Evolutionary conservation across 2,888 invertebrate species (phyloP), one percentile per base, ranked within the genome.

Genomic region (Lymantria dispar): DNA sequence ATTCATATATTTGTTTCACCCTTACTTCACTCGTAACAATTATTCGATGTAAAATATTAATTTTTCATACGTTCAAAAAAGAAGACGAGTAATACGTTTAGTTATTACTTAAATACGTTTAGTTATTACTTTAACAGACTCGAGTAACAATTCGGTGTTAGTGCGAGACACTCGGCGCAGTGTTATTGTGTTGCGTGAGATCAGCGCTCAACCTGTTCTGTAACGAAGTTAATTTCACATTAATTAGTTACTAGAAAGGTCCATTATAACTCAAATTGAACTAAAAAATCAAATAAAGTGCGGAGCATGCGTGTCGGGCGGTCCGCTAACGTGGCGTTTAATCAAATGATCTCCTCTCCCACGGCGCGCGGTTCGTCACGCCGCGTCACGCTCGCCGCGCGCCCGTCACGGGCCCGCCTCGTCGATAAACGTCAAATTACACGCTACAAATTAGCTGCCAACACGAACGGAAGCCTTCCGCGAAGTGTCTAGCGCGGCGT

Each of bases 311-410:
- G 54, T 54, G 53, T 52, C 50, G 47, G 48, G 41, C 45, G 57
- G 13, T 7, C 67, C 41, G 45, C 38, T 60, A 66, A 58, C 52
- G 43, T 45, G 47, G 54, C 63, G 63, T 50, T 56, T 56, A 60
- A 60, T 58, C 47, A 49, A 50, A 48, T 50, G 45, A 49, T 44
- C 33, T 37, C 14, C 46, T 56, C 52, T 52, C 52, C 47, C 47
- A 43, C 45, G 45, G 49, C 36, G 47, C 30, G 50, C 36, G 37
- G 42, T 47, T 48, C 47, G 47, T 41, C 44, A 47, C 41, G 42
- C 14, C 39, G 39, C 10, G 47, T 52, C 52, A 52, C 52, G 52
- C 48, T 47, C 52, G 45, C 41, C 52, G 45, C 41, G 41, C 10
- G n/a, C 37, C 42, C 42, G 45, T 51, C 50, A 51, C 51, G 47